These are phyloP conservation scores for Sialis fuliginosa DNA, from an alignment of 2,888 invertebrate species.

Conservation along the genomic window DNA sequence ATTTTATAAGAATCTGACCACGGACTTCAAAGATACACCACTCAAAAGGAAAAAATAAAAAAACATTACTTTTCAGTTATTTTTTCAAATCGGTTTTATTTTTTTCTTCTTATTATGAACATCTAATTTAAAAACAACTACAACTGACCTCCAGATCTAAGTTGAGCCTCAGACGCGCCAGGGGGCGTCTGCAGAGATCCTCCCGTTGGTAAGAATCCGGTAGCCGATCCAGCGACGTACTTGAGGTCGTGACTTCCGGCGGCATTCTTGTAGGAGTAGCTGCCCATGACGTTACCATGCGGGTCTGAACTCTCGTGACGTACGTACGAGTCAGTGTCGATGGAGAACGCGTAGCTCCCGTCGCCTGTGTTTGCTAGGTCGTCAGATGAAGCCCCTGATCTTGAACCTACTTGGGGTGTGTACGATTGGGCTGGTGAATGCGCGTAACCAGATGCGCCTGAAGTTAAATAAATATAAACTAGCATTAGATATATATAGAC, in stretches of 20 bases:
- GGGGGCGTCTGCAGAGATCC: constrained; percentile 11
- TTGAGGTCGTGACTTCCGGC: constrained; percentile 7
- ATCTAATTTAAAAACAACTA: background rate
- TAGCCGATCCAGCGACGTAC: constrained; percentile 13
- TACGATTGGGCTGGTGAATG: no score
- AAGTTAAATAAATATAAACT: no score
- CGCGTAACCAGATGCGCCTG: no score
- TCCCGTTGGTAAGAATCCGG: constrained; percentile 12
- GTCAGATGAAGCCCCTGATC: background rate
- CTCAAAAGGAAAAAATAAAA: no score
- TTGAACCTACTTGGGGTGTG: no score
- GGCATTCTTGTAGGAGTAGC: constrained; percentile 8
- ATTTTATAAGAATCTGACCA: no score
- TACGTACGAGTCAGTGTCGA: constrained; percentile 9
- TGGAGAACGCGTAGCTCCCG: constrained; percentile 11
- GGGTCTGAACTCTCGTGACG: constrained; percentile 9
- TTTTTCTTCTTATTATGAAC: no score
- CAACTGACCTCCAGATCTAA: background rate
- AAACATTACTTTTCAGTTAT: no score
- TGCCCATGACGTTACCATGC: constrained; percentile 8
- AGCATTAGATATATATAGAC: no score
- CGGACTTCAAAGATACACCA: no score
- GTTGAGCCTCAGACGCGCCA: constrained; percentile 4
- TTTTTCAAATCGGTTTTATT: no score
- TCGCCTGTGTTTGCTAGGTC: constrained; percentile 7